A percentile compares a stretch with the other conserved stretches of the same genome.
phyloP scores from a whole-genome alignment of 2,888 invertebrate species.

The Melipona bicolor region DNA sequence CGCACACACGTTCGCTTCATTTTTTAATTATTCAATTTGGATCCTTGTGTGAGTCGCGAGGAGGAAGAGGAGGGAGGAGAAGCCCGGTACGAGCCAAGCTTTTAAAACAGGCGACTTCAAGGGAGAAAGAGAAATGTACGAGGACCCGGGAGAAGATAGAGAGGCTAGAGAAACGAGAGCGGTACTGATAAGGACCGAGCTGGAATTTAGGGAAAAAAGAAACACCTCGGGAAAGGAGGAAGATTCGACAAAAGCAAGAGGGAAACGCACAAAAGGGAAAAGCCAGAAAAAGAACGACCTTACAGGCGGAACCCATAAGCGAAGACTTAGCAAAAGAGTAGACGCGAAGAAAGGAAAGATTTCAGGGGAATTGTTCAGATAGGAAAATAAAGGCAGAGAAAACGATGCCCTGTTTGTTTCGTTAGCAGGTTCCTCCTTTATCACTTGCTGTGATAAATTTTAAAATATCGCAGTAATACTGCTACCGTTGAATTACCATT shows the following conservation, averaged over 20 bases:
- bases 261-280: neutral
- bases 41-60: slow-evolving; percentile 9
- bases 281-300: neutral
- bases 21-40: slow-evolving; percentile 42
- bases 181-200: neutral
- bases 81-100: neutral
- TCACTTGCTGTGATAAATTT: too few species aligned
- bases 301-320: slow-evolving; percentile 10
- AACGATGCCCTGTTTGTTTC: neutral
- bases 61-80: slow-evolving; percentile 7
- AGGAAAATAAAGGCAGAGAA: neutral
- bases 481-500: too few species aligned
- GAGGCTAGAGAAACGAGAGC: slow-evolving; percentile 1
- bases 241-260: neutral
- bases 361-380: neutral
- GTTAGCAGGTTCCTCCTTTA: neutral
- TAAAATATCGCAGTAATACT: too few species aligned
- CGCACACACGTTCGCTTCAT: neutral
- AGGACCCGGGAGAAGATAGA: neutral
- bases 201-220: neutral
- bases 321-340: neutral
- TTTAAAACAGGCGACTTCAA: slow-evolving; percentile 15
- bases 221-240: neutral
- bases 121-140: neutral
- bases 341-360: slow-evolving; percentile 1